A percentile compares a stretch with the other conserved stretches of the same genome.
phyloP scores from a whole-genome alignment of 1,140 invertebrate genomes.

The Bombus consobrinus region DNA sequence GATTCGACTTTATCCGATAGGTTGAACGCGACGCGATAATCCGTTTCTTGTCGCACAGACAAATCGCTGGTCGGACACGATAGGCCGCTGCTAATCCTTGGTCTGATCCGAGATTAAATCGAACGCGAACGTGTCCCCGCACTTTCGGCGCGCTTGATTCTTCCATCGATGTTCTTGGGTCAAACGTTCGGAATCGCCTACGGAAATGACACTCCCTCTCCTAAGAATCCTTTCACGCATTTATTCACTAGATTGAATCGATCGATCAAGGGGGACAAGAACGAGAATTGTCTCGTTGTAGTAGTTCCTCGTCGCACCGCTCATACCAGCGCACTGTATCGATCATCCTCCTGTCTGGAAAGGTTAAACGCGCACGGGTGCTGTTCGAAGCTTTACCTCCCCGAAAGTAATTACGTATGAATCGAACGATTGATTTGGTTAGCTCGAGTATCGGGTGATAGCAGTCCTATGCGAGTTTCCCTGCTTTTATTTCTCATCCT shows the following conservation, averaged over 20 bases:
- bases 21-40: constrained; percentile 40
- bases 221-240: neutral
- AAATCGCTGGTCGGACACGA: constrained; percentile 43
- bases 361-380: neutral
- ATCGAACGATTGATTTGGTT: neutral
- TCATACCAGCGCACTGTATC: neutral
- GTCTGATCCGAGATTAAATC: constrained; percentile 56
- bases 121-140: neutral
- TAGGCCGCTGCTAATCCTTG: constrained; percentile 44
- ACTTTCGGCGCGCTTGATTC: neutral
- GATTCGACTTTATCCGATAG: constrained; percentile 24
- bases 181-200: neutral
- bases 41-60: constrained; percentile 29
- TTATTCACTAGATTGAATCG: neutral
- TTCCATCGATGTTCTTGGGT: neutral
- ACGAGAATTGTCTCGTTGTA: neutral
- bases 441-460: neutral
- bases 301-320: neutral
- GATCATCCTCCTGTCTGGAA: neutral
- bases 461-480: neutral
- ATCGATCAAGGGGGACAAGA: neutral
- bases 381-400: neutral
- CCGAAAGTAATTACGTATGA: neutral
- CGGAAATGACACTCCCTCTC: neutral
- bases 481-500: neutral